phyloP scores from a whole-genome alignment of 2,797 vertebrate species.

The Telmatherina bonti region DNA sequence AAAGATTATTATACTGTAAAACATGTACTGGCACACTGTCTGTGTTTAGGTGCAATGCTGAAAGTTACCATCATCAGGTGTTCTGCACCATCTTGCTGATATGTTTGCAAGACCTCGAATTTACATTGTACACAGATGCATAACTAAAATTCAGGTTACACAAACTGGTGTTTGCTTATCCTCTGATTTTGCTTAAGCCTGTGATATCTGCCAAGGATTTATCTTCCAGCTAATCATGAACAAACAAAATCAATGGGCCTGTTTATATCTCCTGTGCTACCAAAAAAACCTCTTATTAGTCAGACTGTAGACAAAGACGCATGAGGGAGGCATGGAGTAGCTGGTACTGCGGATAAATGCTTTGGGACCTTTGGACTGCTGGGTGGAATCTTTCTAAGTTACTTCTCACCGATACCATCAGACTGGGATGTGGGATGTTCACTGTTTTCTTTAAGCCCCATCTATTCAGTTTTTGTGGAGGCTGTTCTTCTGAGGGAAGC shows the following conservation, averaged over 20 bases:
- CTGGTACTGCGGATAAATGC: not conserved
- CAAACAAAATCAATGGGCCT: not conserved
- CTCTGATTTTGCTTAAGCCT: not conserved
- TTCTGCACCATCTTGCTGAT: not conserved
- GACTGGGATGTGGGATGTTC: not conserved
- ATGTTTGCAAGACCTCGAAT: slow-evolving; percentile 7
- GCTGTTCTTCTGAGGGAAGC: not conserved
- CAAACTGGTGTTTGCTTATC: not conserved
- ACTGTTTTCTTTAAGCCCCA: too few species aligned
- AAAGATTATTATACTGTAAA: too few species aligned
- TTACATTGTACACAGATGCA: not conserved
- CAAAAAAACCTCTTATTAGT: not conserved
- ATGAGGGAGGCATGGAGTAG: too few species aligned
- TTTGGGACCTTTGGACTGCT: not conserved
- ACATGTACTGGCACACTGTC: too few species aligned
- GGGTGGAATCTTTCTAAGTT: not conserved
- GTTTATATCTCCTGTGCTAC: not conserved
- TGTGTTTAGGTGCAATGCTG: not conserved
- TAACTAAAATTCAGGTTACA: not conserved
- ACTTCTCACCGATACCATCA: not conserved
- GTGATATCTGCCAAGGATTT: not conserved
- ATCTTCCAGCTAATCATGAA: not conserved
- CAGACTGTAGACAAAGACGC: too few species aligned
- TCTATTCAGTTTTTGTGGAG: not conserved
- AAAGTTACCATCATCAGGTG: slow-evolving; percentile 3